Base-by-base conservation (phyloP, 2,888 invertebrate species). In the Dryobotodes eremita region DNA sequence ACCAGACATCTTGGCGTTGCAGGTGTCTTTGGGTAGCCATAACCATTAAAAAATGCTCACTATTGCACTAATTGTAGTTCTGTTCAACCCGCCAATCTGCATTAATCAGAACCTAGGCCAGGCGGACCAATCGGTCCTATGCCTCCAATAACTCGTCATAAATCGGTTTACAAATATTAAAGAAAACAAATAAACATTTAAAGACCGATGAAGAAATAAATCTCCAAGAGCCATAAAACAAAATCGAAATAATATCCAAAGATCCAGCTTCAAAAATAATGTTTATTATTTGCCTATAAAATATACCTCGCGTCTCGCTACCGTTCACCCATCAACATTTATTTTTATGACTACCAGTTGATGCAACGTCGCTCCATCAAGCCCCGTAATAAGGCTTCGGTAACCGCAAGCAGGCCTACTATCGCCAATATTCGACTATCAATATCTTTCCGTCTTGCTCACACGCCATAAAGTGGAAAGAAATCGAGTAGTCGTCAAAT, bases 381-480 rank as follows among this genome's bases (percentile, higher is more conserved):
- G 74, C 59, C 42, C 75, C 79, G 71, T 87, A 90, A 89, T 94
- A 95, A 92, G 95, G 95, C 94, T 95, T 96, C 95, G 87, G 89
- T 90, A 90, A 95, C 96, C 96, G 91, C 96, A 95, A 92, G 87
- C 85, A 81, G 78, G 85, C 80, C 69, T 71, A 70, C 78, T 82
- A 88, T 77, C 77, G 83, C 85, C 80, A 85, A 84, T 90, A 89
- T 87, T 86, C 79, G 69, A 85, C 77, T 80, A 78, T 76, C 46
- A 77, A 78, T 68, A 74, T 74, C 50, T 59, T 31, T 65, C 46
- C 77, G 75, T 92, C 92, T 80, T 79, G 71, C 81, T 92, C 90
- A 75, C 83, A 79, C 84, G 11, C 55, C 57, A 71, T 62, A 80
- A 79, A 70, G 31, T 50, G 42, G 87, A 90, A 77, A 89, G 84